Evolutionary conservation across 2,797 vertebrate genomes (phyloP).

Genomic region (Carapus acus): DNA sequence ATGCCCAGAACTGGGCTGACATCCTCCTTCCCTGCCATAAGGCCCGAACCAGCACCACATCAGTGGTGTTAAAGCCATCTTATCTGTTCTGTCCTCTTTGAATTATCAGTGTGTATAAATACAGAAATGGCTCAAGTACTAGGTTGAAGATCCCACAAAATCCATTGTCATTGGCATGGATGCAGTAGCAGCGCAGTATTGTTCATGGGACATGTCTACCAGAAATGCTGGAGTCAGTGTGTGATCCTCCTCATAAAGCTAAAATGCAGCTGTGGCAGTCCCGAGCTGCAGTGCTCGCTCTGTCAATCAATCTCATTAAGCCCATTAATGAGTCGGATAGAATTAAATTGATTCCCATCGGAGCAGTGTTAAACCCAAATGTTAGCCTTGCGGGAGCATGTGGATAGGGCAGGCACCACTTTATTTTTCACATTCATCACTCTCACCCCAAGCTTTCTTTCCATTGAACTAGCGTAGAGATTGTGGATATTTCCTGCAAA

Average conservation of each 20-base stretch:
- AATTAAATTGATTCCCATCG: neutral
- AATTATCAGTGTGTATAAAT: neutral
- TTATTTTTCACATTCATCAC: slow-evolving; percentile 7
- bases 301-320: too few relatives aligned
- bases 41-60: slow-evolving; percentile 52
- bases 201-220: too few relatives aligned
- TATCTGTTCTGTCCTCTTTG: neutral
- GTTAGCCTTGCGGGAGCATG: slow-evolving; percentile 18
- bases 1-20: slow-evolving; percentile 84
- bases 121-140: too few relatives aligned
- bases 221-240: too few relatives aligned
- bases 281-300: too few relatives aligned
- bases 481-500: neutral
- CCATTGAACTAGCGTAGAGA: slow-evolving; percentile 1
- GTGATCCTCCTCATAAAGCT: too few relatives aligned
- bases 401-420: slow-evolving; percentile 66
- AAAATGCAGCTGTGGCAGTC: too few relatives aligned
- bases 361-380: slow-evolving; percentile 1
- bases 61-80: slow-evolving; percentile 2
- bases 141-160: too few relatives aligned
- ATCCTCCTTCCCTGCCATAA: slow-evolving; percentile 81
- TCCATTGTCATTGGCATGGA: too few relatives aligned
- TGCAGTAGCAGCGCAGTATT: too few relatives aligned
- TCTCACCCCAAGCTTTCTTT: slow-evolving; percentile 10
- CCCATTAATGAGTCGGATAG: too few relatives aligned